Evolutionary conservation across 2,797 vertebrate genomes (phyloP), one percentile per base, ranked within the genome.

Genomic region (Neostethus bicornis): DNA sequence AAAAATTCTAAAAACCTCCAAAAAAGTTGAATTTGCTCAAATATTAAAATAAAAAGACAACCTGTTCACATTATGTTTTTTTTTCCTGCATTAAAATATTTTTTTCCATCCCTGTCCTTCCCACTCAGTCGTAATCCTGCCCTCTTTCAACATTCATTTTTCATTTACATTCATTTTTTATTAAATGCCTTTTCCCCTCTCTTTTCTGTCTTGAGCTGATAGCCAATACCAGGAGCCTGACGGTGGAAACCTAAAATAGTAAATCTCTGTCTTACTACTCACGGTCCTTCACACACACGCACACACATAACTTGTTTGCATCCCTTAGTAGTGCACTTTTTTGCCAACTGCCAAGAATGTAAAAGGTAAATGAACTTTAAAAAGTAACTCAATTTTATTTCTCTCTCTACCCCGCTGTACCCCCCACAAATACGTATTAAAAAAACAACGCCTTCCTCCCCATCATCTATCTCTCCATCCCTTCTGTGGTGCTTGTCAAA

Each of bases 141-240:
- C 72, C 67, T 54, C 55, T 70, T 79, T 83, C 79, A 75, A 79
- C 83, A 84, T 81, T 85, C 75, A 87, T 87, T 84, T 87, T 82
- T 86, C 75, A 85, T 86, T 86, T 70, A 79, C 84, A 85, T 85
- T 77, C 79, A 87, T 85, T 86, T 87, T 82, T 84, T 81, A 86
- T 86, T 83, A 71, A 73, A 84, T 76, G 73, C 68, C 67, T 66
- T 79, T 65, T 68, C 29, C 54, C 73, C 73, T 61, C 50, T 69
- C 66, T 73, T 70, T 66, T 73, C 69, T 60, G 61, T 69, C 71
- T 70, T 68, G 75, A 82, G 85, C 77, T 73, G 70, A 79, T 66
- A 51, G 80, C 87, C 86, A 86, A 72, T 79, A 81, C 81, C 83
- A 84, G 85, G 79, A 79, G 73, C 74, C 73, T 14, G 31, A 54